Conservation (phyloP, 2,797 vertebrate species). For the Sebastes nivosus region DNA sequence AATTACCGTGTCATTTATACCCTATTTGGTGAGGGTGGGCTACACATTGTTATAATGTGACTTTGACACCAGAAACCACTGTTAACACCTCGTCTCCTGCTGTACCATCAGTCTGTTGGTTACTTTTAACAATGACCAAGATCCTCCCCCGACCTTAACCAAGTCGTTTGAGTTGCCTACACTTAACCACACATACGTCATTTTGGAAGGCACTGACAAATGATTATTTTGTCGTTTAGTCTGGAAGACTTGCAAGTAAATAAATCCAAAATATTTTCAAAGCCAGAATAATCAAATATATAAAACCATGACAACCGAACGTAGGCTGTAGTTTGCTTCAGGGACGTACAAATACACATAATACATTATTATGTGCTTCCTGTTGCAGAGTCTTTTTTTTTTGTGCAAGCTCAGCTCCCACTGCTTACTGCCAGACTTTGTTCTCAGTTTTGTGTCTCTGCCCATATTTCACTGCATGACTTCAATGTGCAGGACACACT, state of each 20-base stretch:
- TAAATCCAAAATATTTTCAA: slow-evolving; percentile 2
- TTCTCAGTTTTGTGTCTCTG: slow-evolving; percentile 41
- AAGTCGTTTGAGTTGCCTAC: not conserved
- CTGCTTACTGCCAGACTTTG: slow-evolving; percentile 32
- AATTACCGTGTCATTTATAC: no score
- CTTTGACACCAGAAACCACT: not conserved
- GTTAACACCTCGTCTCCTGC: not conserved
- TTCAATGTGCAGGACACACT: slow-evolving; percentile 34
- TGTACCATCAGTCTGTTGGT: not conserved
- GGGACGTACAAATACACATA: slow-evolving; percentile 4
- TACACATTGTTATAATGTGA: not conserved
- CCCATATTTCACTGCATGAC: slow-evolving; percentile 36
- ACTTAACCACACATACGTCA: not conserved
- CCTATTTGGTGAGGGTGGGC: fast-evolving
- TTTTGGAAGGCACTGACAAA: not conserved
- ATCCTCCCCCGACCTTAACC: not conserved
- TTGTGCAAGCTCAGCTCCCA: slow-evolving; percentile 35
- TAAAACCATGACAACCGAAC: slow-evolving; percentile 32
- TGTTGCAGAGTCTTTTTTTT: not conserved
- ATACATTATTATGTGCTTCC: slow-evolving; percentile 5
- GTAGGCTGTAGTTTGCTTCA: not conserved
- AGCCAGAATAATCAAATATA: not conserved
- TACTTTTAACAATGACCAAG: not conserved
- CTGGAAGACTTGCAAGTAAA: not conserved
- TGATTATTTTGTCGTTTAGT: not conserved